Evolutionary conservation across 2,113 vertebrate species (phyloP).

Genomic region (Alligator mississippiensis): DNA sequence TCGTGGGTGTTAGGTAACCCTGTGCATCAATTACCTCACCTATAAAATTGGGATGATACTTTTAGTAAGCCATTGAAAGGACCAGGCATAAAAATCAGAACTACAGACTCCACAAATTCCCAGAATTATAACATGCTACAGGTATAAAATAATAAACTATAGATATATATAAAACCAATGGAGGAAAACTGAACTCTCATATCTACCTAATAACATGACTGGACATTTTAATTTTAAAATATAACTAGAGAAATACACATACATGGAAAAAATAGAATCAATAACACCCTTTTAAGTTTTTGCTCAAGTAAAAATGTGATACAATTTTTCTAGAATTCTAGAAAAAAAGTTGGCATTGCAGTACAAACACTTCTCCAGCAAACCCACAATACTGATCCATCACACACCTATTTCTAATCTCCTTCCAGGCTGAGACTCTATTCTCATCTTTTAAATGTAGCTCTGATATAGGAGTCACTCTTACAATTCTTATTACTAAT

Average conservation of each 20-base stretch:
- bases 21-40: not conserved
- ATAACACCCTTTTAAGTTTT: not conserved
- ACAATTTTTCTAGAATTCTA: not conserved
- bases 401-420: not conserved
- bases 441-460: not conserved
- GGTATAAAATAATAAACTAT: no score
- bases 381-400: not conserved
- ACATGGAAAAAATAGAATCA: not conserved
- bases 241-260: not conserved
- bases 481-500: not conserved
- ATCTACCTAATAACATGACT: not conserved
- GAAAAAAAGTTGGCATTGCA: not conserved
- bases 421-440: not conserved
- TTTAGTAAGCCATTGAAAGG: not conserved
- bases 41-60: accelerated
- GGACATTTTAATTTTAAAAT: not conserved
- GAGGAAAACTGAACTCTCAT: not conserved
- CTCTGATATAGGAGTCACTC: not conserved
- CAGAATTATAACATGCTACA: no score
- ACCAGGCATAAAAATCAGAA: not conserved
- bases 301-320: not conserved
- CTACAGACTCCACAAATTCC: not conserved
- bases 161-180: no score
- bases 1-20: not conserved
- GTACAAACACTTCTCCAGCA: not conserved